These are phyloP conservation scores for Rhagologus leucostigma DNA, from an alignment of 2,113 vertebrate species.

Conservation along the genomic window DNA sequence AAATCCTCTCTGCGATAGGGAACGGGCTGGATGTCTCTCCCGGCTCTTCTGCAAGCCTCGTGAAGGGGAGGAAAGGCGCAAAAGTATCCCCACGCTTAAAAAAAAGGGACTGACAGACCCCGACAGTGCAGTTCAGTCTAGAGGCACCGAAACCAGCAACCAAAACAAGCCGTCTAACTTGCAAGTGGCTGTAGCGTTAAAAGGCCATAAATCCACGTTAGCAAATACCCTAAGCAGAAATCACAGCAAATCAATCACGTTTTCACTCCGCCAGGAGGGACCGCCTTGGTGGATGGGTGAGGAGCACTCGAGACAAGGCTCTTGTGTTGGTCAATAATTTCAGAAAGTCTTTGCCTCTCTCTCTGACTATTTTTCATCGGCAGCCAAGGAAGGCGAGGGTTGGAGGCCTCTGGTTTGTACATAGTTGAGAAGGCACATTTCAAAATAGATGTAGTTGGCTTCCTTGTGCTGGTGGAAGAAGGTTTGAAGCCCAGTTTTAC, in stretches of 20 bases:
- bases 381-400: not conserved
- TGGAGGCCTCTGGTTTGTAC: not conserved
- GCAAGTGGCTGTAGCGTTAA: not conserved
- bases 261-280: not conserved
- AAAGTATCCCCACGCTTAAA: not conserved
- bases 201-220: not conserved
- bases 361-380: not conserved
- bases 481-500: not conserved
- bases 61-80: fast-evolving
- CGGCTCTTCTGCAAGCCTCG: fast-evolving
- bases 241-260: not conserved
- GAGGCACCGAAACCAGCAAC: not conserved
- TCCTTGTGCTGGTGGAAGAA: not conserved
- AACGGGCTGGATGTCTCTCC: fast-evolving
- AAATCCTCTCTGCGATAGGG: fast-evolving
- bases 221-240: not conserved
- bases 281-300: fast-evolving
- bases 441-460: not conserved
- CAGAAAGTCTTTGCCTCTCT: not conserved
- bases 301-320: not conserved
- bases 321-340: not conserved
- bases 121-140: fast-evolving
- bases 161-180: not conserved
- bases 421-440: fast-evolving
- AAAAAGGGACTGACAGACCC: not conserved